Conservation (phyloP, 2,888 invertebrate species). For the Lasioglossum vierecki region DNA sequence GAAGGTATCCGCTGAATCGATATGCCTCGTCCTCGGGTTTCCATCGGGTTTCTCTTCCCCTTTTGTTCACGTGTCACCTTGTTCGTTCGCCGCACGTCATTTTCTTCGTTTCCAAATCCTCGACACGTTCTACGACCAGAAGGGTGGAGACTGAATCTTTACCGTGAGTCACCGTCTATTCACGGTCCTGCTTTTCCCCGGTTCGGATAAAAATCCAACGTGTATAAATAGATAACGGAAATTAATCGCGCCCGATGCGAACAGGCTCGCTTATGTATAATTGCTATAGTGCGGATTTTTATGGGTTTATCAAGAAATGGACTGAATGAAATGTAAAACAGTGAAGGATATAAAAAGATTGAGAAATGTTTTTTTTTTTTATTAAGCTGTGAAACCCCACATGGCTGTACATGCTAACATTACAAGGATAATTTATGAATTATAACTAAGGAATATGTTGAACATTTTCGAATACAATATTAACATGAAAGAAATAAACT, state of each 20-base stretch:
- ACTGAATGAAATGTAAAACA: too few relatives aligned
- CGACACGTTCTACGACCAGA: slow-evolving; percentile 48
- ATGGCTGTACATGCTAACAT: too few relatives aligned
- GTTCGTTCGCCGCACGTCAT: slow-evolving; percentile 58
- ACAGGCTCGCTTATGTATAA: too few relatives aligned
- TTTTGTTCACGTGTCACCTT: neutral
- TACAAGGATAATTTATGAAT: too few relatives aligned
- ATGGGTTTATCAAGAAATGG: too few relatives aligned
- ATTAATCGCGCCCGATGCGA: slow-evolving; percentile 44
- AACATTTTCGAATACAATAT: too few relatives aligned
- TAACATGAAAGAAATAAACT: too few relatives aligned
- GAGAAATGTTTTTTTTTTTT: too few relatives aligned
- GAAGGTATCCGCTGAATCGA: slow-evolving; percentile 16
- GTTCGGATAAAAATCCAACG: slow-evolving; percentile 45
- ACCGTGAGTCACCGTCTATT: slow-evolving; percentile 62
- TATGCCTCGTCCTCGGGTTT: neutral
- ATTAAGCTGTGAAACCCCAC: too few relatives aligned
- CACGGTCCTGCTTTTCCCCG: slow-evolving; percentile 44
- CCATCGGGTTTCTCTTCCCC: neutral
- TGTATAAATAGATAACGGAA: slow-evolving; percentile 41
- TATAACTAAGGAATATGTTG: too few relatives aligned
- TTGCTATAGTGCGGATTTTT: too few relatives aligned
- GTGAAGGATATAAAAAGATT: too few relatives aligned
- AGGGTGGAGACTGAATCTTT: slow-evolving; percentile 50
- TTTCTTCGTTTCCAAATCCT: slow-evolving; percentile 56